Percentiles rank a stretch among this genome's conserved stretches.
Conservation (phyloP, 2,113 vertebrate genomes). For the Aptenodytes patagonicus region DNA sequence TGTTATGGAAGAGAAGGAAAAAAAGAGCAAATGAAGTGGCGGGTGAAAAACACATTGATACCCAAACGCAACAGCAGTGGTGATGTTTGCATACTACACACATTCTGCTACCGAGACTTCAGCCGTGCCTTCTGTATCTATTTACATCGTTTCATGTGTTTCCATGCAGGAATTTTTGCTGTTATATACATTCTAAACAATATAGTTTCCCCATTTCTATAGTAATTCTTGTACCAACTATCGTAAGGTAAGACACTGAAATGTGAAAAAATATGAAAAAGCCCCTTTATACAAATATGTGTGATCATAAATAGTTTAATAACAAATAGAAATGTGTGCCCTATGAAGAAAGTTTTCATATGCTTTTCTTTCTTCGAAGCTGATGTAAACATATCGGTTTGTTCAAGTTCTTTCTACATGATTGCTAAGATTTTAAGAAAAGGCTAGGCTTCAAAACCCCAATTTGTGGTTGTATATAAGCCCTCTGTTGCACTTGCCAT, state of each 20-base stretch:
- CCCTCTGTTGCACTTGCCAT: not conserved
- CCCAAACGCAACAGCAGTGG: not conserved
- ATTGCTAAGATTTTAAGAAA: not conserved
- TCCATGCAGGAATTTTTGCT: not conserved
- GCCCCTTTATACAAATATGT: rapidly evolving
- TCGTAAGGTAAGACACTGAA: not conserved
- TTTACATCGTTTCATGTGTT: not conserved
- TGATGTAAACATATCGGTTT: not conserved
- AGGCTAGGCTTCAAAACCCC: not conserved
- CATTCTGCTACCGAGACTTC: not conserved
- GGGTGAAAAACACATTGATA: not conserved
- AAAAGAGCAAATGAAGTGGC: not conserved
- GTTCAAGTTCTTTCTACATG: not conserved
- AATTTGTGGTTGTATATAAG: not conserved
- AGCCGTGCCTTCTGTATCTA: not conserved
- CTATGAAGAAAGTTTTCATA: not conserved
- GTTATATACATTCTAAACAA: not conserved
- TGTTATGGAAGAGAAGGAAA: not conserved
- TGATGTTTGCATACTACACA: not conserved
- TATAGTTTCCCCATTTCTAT: not conserved
- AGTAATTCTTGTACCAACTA: not conserved
- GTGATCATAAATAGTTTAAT: not conserved
- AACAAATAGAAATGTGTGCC: not conserved
- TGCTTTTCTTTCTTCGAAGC: not conserved
- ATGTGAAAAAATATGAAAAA: not conserved